Percentiles rank a stretch among this genome's conserved stretches.
These are phyloP conservation scores for Zelleria hepariella DNA, from an alignment of 2,888 invertebrate genomes.

Conservation along the genomic window DNA sequence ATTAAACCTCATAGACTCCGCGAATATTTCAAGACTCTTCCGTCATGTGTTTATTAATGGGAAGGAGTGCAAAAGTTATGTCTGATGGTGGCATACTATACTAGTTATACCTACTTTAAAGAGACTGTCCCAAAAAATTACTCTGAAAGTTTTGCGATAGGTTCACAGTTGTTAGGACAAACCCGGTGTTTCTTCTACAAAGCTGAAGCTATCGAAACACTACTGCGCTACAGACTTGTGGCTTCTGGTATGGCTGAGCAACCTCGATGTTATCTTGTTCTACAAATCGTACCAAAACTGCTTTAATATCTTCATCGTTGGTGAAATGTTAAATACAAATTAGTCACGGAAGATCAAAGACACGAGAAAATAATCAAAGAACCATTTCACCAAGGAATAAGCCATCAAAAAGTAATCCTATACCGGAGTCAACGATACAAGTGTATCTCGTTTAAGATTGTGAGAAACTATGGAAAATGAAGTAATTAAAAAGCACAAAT, in stretches of 20 bases:
- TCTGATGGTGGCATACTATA: too few relatives aligned
- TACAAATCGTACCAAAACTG: too few relatives aligned
- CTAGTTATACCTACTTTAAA: too few relatives aligned
- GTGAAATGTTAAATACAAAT: background rate
- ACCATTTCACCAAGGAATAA: background rate
- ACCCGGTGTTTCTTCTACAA: too few relatives aligned
- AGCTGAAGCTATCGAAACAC: too few relatives aligned
- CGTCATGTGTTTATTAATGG: background rate
- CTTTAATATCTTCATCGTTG: too few relatives aligned
- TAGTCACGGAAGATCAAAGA: background rate
- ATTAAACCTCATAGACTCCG: background rate
- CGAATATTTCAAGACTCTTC: background rate
- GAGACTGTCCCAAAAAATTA: too few relatives aligned
- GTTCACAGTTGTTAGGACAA: too few relatives aligned
- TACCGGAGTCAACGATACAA: background rate
- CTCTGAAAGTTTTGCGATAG: too few relatives aligned
- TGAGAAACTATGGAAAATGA: slow-evolving; percentile 20
- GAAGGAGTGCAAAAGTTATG: background rate
- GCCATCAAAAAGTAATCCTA: background rate
- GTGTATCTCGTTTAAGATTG: background rate
- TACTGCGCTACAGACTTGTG: too few relatives aligned
- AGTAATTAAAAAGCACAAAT: slow-evolving; percentile 33
- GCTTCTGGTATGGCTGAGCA: too few relatives aligned
- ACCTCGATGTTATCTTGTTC: too few relatives aligned
- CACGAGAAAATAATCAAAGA: background rate